A percentile compares a stretch with the other conserved stretches of the same genome.
phyloP scores from a whole-genome alignment of 2,888 invertebrate genomes.

The Caenorhabditis sulstoni region DNA sequence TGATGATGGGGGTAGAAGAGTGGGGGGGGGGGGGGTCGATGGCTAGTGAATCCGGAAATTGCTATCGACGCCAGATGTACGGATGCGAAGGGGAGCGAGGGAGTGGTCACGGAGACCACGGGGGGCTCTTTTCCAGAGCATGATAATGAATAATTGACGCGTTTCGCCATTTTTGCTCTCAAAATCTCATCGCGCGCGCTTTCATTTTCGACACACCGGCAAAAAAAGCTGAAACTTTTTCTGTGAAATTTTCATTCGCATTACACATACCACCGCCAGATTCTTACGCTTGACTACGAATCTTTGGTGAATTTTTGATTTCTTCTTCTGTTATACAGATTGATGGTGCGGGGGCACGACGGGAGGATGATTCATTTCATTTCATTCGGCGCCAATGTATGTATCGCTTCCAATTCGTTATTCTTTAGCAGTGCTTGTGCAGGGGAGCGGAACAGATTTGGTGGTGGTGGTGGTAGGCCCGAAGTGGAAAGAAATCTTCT shows the following conservation, averaged over 20 bases:
- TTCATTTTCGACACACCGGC: background rate
- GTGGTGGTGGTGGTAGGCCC: background rate
- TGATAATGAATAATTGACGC: constrained; percentile 31
- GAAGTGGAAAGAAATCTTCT: constrained; percentile 3
- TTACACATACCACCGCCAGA: no score
- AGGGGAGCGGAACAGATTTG: constrained; percentile 38
- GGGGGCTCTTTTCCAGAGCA: constrained; percentile 10
- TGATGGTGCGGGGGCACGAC: no score
- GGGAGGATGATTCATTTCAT: background rate
- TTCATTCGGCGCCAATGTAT: constrained; percentile 10
- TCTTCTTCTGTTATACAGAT: background rate
- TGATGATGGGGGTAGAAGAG: constrained; percentile 19
- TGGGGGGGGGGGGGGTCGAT: no score
- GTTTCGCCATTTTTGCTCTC: constrained; percentile 8
- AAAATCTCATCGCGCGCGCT: constrained; percentile 2
- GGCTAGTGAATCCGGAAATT: no score
- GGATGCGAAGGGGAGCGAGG: constrained; percentile 6
- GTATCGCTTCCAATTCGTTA: background rate
- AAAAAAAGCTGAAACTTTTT: background rate
- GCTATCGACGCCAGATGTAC: no score
- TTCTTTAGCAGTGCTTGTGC: constrained; percentile 22
- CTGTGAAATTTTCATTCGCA: no score
- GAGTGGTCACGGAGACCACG: constrained; percentile 24
- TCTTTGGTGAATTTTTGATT: background rate
- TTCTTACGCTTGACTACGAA: constrained; percentile 11